These are phyloP conservation scores for Temnothorax nylanderi DNA, from an alignment of 1,140 invertebrate species.

Conservation along the genomic window DNA sequence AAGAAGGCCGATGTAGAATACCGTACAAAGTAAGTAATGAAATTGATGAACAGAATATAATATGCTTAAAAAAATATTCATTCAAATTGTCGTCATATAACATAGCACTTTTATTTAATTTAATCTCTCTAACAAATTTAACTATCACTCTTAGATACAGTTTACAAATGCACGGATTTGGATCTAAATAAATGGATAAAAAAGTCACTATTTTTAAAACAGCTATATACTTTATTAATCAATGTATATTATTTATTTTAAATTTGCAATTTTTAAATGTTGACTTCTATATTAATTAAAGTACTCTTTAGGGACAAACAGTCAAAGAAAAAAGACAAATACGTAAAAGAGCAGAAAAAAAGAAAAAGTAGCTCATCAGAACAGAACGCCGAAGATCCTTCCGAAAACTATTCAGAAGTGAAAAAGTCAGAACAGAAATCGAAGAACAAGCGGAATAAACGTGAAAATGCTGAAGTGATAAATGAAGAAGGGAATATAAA, in stretches of 20 bases:
- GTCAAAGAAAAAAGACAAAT: slow-evolving; percentile 9
- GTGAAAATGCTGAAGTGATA: slow-evolving; percentile 1
- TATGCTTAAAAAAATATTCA: neutral
- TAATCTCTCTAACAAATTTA: neutral
- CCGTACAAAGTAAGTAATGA: slow-evolving; percentile 59
- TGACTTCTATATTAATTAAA: slow-evolving; percentile 1
- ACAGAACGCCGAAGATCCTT: neutral
- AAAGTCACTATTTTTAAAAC: neutral
- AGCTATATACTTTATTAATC: neutral
- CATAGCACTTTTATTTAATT: neutral
- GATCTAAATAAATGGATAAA: neutral
- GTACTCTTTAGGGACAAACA: slow-evolving; percentile 14
- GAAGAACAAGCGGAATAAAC: slow-evolving; percentile 29
- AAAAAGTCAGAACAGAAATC: slow-evolving; percentile 47
- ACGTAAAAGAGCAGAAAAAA: slow-evolving; percentile 50
- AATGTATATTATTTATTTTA: neutral
- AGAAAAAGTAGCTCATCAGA: neutral
- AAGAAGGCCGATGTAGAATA: slow-evolving; percentile 34
- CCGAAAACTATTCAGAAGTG: slow-evolving; percentile 42
- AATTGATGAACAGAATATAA: neutral
- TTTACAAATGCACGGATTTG: neutral
- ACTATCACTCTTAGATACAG: neutral
- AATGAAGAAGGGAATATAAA: neutral
- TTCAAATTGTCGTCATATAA: neutral
- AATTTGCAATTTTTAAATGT: neutral